Evolutionary conservation across 2,888 invertebrate species (phyloP).

Genomic region (Electrophaes corylata): DNA sequence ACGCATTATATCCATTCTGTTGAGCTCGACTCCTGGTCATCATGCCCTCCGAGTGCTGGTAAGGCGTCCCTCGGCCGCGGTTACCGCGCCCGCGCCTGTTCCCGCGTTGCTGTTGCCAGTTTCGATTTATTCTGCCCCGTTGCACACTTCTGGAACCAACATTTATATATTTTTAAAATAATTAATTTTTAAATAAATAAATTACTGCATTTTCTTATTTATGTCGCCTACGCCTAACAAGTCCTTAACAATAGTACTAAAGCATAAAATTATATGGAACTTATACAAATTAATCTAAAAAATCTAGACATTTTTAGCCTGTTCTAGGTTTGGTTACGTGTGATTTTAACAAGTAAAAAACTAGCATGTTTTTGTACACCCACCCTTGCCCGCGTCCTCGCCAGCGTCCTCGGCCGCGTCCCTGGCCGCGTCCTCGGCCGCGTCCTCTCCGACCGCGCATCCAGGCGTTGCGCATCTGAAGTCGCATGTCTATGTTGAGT

Average conservation of each 20-base stretch:
- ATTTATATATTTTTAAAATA: not conserved
- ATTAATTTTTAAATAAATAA: too few species aligned
- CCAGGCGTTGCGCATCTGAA: conserved; percentile 44
- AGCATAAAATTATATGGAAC: too few species aligned
- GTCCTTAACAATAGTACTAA: too few species aligned
- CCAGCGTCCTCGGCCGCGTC: conserved; percentile 9
- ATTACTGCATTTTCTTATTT: too few species aligned
- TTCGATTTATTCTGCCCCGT: not conserved
- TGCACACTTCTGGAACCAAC: not conserved
- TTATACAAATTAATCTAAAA: too few species aligned
- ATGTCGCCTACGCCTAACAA: too few species aligned
- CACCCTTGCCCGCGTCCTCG: conserved; percentile 3
- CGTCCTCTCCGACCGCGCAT: conserved; percentile 22
- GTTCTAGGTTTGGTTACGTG: too few species aligned
- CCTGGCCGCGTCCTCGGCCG: conserved; percentile 26
- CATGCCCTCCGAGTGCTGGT: not conserved
- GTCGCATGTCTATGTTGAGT: conserved; percentile 37
- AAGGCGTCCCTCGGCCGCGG: conserved; percentile 1
- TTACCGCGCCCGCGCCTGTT: conserved; percentile 26
- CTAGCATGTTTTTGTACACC: not conserved
- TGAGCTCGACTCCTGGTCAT: not conserved
- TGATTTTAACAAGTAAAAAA: too few species aligned
- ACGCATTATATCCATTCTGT: not conserved
- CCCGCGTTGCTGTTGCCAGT: conserved; percentile 20
- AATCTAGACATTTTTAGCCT: too few species aligned